Evolutionary conservation across 2,888 invertebrate species (phyloP), one percentile per base, ranked within the genome.

Genomic region (Parthenolecanium corni): DNA sequence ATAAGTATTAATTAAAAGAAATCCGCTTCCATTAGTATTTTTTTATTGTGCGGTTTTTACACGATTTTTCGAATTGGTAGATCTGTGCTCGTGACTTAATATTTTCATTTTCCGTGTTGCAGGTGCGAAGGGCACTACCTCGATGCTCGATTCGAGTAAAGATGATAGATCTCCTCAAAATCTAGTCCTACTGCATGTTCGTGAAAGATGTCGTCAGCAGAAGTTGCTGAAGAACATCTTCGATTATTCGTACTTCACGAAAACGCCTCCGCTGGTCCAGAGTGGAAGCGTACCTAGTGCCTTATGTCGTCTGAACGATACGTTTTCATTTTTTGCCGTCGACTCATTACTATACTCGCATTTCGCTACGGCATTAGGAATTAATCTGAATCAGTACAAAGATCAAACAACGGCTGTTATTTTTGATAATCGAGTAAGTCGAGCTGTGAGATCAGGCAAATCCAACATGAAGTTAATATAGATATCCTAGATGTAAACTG

Each of bases 311-410:
- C 76, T 76, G 3, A 86, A 86, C 71, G 74, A 74, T 67, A 80
- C 81, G 14, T 70, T 86, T 56, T 75, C 77, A 12, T 77, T 86
- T 66, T 74, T 88, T 38, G 85, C 85, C 1, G 78, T 91, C 68
- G 89, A 91, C 71, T 85, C 85, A 67, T 73, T 83, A 1, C 75
- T 79, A 58, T 85, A 85, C 70, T 80, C 81, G 68, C 81, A 85
- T 69, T 86, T 89, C 71, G 85, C 87, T 0, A 82, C 86, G 70
- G 79, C 80, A 23, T 78, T 90, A 4, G 89, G 88, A 2, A 78
- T 89, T 21, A 82, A 88, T 72, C 74, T 86, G 36, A 72, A 74
- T 12, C 77, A 76, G 46, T 76, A 72, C 64, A 77, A 74, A 64
- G 81, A 85, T 69, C 81, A 78, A 74, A 85, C 84, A 36, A 79